Evolutionary conservation across 2,797 vertebrate genomes (phyloP), one percentile per base, ranked within the genome.

Genomic region (Enteromius unitaeniatus): DNA sequence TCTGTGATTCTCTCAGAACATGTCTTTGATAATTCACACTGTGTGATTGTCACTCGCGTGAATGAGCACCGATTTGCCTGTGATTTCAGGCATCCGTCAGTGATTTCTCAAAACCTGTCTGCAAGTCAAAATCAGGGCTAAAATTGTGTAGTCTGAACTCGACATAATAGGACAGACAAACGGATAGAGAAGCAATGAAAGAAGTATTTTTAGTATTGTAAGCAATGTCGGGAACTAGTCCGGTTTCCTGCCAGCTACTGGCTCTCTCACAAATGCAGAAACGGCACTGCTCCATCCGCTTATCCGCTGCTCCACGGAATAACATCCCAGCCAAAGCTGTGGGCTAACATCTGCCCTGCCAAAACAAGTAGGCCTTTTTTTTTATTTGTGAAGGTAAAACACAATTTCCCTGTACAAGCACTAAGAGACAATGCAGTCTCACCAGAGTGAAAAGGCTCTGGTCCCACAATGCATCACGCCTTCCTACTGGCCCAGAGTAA

Each of bases 271-370:
- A 88, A 58, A 82, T 82, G 31, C 72, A 76, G 91, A 51, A 88
- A 72, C 67, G 53, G 70, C 88, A 91, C 91, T 91, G 87, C n/a
- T n/a, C n/a, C n/a, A n/a, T n/a, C n/a, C n/a, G 87, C 88, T 88
- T 86, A 81, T 77, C 60, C 14, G 15, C 55, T 13, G 42, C 19
- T 14, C 49, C 10, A 53, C 42, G 13, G 28, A 65, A 82, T 37
- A 58, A 15, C 60, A 67, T 42, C 49, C 10, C 19, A 34, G 77
- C 31, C 65, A 70, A 76, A 80, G 40, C 62, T 55, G 49, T 15
- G 34, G 51, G 51, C 76, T 60, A 72, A 62, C 65, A 80, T 81
- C 84, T 82, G 51, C 64, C 76, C 31, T 58, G 67, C 78, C 40
- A 60, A 84, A 75, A 67, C 51, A 47, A 72, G 11, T 5, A 13